Evolutionary conservation across 2,797 vertebrate genomes (phyloP), one percentile per base, ranked within the genome.

Genomic region (Xenentodon cancila): DNA sequence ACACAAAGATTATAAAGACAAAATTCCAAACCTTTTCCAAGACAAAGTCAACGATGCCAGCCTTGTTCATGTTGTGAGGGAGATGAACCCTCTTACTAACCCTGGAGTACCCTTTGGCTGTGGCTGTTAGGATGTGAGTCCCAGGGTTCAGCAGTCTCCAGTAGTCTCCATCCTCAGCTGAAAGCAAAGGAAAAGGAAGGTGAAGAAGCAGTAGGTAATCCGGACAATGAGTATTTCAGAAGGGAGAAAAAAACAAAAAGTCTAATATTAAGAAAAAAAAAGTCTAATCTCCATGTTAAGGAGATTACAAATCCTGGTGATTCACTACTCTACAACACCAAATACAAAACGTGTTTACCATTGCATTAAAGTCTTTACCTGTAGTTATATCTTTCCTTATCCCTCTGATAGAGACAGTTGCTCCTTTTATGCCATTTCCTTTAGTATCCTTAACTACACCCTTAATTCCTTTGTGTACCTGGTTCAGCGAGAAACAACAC

Each of bases 401-500:
- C 13, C 97, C 97, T 69, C 86, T 95, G 62, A 99, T 93, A 9
- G 93, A 89, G 67, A 99, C 85, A 0, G 93, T 92, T 49, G 97
- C 97, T 0, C 96, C 96, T 88, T 95, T 96, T 67, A 99, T 95
- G 0, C 94, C 94, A 55, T 95, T 95, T 21, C 96, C 98, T 5
- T 95, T 80, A 25, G 79, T 78, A 80, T 99, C 96, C 1, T 84
- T 94, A 12, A 99, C 96, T 13, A 97, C 77, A 25, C 97, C 98
- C 72, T 98, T 99, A 84, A 99, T 95, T 50, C 98, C 98, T 12
- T 94, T 92, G 75, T 99, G 98, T 40, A 94, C 96, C 98, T 99
- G n/a, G 89, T 47, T 18, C 20, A 16, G 47, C 43, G 5, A 77
- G 19, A 60, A 5, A 11, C 4, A 73, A 13, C 16, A 64, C 16